A percentile compares a stretch with the other conserved stretches of the same genome.
Conservation (phyloP, 2,797 vertebrate genomes). For the Otolemur crassicaudatus region DNA sequence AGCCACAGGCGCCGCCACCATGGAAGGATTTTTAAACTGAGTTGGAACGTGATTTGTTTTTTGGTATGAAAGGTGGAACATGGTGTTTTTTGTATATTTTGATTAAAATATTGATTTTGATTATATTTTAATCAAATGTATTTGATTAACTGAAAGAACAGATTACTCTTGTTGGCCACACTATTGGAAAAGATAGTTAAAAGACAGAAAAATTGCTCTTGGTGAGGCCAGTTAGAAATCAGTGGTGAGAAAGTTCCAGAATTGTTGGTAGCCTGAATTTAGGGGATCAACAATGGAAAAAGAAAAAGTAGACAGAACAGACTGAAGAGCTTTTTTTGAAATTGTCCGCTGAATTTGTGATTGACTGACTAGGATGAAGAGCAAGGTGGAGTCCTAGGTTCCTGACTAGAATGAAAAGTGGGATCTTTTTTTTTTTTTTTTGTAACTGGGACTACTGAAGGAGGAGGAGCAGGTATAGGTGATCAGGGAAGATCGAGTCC, state of each 20-base stretch:
- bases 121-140: too few species aligned
- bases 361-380: not conserved
- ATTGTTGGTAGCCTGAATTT: not conserved
- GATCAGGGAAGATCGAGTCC: not conserved
- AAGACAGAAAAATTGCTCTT: not conserved
- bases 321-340: not conserved
- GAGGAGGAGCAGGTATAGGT: not conserved
- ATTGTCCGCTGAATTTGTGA: not conserved
- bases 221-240: not conserved
- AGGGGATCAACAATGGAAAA: not conserved
- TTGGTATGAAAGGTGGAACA: not conserved
- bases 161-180: not conserved
- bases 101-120: too few species aligned
- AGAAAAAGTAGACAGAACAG: not conserved
- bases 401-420: not conserved
- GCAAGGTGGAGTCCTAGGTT: not conserved
- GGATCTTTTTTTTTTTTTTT: not conserved
- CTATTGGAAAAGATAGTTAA: not conserved
- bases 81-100: too few species aligned
- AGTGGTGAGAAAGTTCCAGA: not conserved
- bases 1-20: not conserved
- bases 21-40: conserved; percentile 6
- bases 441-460: not conserved
- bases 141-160: conserved; percentile 36
- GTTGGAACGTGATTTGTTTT: conserved; percentile 9